phyloP scores from a whole-genome alignment of 2,797 vertebrate species.

The Mormyrus hasselquistii region DNA sequence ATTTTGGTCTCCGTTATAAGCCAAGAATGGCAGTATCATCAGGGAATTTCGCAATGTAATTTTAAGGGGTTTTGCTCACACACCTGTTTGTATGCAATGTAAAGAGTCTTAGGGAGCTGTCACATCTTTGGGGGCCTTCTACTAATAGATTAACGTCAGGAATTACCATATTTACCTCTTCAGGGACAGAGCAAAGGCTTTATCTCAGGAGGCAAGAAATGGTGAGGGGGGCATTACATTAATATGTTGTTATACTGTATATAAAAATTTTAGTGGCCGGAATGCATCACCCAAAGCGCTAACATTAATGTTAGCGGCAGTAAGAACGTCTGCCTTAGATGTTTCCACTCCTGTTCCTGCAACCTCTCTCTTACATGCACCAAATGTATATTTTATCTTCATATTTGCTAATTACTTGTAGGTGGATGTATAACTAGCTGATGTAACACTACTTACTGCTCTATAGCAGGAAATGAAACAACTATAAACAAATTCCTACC shows the following conservation, averaged over 20 bases:
- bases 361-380: background rate
- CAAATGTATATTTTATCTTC: background rate
- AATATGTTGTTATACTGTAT: background rate
- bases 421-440: background rate
- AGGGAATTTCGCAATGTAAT: background rate
- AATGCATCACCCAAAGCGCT: background rate
- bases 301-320: background rate
- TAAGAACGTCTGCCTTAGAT: background rate
- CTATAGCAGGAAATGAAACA: background rate
- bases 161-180: background rate
- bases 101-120: background rate
- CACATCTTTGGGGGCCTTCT: background rate
- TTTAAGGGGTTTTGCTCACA: background rate
- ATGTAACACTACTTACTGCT: background rate
- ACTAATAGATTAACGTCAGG: background rate
- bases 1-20: background rate
- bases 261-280: background rate
- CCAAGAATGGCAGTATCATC: background rate
- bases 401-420: background rate
- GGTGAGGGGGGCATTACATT: background rate
- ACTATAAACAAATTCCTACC: background rate
- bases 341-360: background rate
- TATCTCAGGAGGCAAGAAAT: background rate
- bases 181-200: background rate
- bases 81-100: background rate